phyloP scores from a whole-genome alignment of 2,888 invertebrate species.

The Trachelus troglodyta region DNA sequence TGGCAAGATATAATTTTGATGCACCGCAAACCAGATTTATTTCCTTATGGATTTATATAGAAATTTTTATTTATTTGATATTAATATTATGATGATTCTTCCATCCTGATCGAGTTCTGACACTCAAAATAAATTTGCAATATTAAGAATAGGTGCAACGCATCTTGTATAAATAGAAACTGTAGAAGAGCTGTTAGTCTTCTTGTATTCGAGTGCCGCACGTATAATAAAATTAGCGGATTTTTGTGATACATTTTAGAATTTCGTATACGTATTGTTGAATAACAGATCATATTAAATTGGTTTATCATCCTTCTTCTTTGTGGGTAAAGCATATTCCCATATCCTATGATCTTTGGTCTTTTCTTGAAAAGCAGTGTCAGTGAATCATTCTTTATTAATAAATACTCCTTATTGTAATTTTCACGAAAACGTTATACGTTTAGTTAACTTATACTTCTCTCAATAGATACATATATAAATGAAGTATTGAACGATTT shows the following conservation, averaged over 20 bases:
- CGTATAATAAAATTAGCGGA: neutral
- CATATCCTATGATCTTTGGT: neutral
- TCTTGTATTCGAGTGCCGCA: neutral
- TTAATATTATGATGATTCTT: constrained; percentile 8
- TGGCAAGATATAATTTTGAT: neutral
- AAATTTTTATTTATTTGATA: constrained; percentile 7
- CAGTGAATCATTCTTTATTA: neutral
- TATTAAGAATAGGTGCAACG: neutral
- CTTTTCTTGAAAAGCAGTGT: neutral
- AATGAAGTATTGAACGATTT: neutral
- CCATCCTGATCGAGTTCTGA: neutral
- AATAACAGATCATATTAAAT: neutral
- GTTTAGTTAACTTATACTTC: neutral
- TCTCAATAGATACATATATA: neutral
- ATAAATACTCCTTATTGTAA: neutral
- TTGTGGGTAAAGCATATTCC: neutral
- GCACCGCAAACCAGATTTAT: neutral
- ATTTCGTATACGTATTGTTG: neutral
- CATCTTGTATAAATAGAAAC: neutral
- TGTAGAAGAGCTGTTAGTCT: neutral
- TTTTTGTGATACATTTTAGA: neutral
- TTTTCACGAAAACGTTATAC: neutral
- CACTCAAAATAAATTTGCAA: neutral
- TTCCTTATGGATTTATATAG: neutral
- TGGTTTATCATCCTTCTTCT: neutral